phyloP scores from a whole-genome alignment of 2,113 vertebrate species.

The Notechis scutatus region DNA sequence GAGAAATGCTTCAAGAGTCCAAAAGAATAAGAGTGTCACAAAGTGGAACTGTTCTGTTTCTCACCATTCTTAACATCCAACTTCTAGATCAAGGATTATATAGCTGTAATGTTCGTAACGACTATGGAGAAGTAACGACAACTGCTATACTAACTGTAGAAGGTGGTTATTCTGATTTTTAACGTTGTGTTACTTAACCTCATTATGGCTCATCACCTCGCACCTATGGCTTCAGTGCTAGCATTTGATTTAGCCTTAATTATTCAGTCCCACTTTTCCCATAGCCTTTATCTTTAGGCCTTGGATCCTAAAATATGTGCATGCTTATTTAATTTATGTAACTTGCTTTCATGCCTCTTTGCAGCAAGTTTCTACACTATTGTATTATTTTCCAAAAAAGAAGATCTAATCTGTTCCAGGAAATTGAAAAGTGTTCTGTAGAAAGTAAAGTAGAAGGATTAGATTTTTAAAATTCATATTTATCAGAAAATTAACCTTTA shows the following conservation, averaged over 20 bases:
- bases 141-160: conserved; percentile 82
- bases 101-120: conserved; percentile 76
- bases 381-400: not conserved
- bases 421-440: not conserved
- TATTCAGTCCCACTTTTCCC: conserved; percentile 16
- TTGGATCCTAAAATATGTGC: conserved; percentile 33
- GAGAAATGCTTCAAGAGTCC: conserved; percentile 64
- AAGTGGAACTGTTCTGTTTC: conserved; percentile 70
- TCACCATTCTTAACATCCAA: conserved; percentile 73
- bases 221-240: conserved; percentile 15
- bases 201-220: conserved; percentile 55
- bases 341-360: conserved; percentile 3
- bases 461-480: not conserved
- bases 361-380: not conserved
- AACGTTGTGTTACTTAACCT: conserved; percentile 62
- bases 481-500: not conserved
- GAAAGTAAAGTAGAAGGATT: not conserved
- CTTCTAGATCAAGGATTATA: conserved; percentile 79
- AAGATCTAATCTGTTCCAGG: not conserved
- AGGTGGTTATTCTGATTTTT: conserved; percentile 80
- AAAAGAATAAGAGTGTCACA: conserved; percentile 74
- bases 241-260: conserved; percentile 30
- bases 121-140: conserved; percentile 73
- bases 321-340: not conserved
- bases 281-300: conserved; percentile 26